A percentile compares a stretch with the other conserved stretches of the same genome.
phyloP scores from a whole-genome alignment of 2,888 invertebrate species.

The Mesorhabditis spiculigera region DNA sequence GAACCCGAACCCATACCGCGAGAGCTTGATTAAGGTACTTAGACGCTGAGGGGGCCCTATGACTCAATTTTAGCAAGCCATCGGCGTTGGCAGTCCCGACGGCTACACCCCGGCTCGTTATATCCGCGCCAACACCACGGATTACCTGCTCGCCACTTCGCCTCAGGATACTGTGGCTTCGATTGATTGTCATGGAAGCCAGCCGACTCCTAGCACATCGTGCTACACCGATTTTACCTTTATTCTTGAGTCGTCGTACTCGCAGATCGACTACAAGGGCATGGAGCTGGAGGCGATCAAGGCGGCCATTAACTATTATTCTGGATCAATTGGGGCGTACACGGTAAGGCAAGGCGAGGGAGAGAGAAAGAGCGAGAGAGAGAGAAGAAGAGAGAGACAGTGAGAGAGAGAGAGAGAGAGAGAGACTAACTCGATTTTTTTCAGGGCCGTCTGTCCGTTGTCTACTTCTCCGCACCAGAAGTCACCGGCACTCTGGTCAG shows the following conservation, averaged over 20 bases:
- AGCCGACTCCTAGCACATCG: neutral
- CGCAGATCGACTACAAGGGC: neutral
- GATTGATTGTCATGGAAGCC: neutral
- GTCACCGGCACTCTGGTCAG: neutral
- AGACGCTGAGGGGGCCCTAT: no score
- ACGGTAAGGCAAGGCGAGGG: neutral
- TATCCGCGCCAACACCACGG: neutral
- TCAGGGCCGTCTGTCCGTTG: neutral
- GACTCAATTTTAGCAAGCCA: neutral
- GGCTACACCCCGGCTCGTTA: neutral
- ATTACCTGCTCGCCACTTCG: neutral
- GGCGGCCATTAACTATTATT: neutral
- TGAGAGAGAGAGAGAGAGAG: no score
- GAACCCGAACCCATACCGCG: neutral
- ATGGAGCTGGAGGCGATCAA: neutral
- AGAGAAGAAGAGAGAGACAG: no score
- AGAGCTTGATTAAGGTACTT: neutral
- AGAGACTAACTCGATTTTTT: neutral
- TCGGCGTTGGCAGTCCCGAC: neutral
- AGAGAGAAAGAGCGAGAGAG: no score
- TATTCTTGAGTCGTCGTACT: neutral
- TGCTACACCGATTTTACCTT: constrained; percentile 4
- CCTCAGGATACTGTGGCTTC: neutral
- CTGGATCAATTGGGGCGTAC: neutral
- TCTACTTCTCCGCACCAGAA: neutral